Evolutionary conservation across 2,113 vertebrate species (phyloP).

Genomic region (Gobiocypris rarus): DNA sequence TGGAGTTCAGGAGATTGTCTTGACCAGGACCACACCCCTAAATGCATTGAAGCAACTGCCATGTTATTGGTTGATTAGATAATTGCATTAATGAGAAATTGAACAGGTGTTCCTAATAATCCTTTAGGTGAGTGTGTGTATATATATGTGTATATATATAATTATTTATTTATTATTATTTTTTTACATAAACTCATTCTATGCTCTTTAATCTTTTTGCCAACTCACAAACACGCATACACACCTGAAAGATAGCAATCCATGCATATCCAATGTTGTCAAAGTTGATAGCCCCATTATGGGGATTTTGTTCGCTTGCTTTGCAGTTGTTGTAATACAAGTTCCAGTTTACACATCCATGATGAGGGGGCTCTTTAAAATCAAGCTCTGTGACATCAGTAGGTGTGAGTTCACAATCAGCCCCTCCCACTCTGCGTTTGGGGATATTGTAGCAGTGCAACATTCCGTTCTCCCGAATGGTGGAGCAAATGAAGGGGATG

Average conservation of each 20-base stretch:
- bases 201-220: not conserved
- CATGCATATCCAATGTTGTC: constrained; percentile 98
- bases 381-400: constrained; percentile 22
- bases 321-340: constrained; percentile 92
- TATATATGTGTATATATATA: no score
- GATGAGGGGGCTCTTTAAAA: constrained; percentile 42
- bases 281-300: constrained; percentile 97
- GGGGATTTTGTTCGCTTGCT: constrained; percentile 89
- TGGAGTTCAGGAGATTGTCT: no score
- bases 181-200: not conserved
- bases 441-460: constrained; percentile 89
- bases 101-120: no score
- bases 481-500: constrained; percentile 94
- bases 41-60: no score
- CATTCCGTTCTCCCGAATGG: constrained; percentile 92
- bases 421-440: constrained; percentile 78
- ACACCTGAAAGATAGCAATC: constrained; percentile 99
- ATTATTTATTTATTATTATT: no score
- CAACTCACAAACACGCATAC: constrained; percentile 19
- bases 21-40: no score
- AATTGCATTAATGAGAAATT: no score
- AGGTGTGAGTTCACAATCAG: constrained; percentile 83
- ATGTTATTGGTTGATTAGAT: no score
- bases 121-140: no score
- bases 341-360: constrained; percentile 94